Evolutionary conservation across 1,140 invertebrate species (phyloP).

Genomic region (Drosophila arawakana): DNA sequence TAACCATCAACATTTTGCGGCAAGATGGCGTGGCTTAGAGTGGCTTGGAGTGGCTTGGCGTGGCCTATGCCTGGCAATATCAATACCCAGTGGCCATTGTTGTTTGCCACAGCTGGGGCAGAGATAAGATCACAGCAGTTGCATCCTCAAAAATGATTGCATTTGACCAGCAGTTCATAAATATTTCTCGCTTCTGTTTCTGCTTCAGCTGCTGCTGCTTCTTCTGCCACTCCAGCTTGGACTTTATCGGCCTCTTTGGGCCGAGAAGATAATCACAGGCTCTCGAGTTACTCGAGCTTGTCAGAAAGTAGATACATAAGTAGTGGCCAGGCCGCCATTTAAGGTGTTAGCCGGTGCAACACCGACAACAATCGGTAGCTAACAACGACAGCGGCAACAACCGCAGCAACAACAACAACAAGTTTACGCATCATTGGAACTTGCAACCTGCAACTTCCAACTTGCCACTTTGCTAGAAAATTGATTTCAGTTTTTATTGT

Average conservation of each 20-base stretch:
- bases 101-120: slow-evolving; percentile 3
- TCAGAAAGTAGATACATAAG: slow-evolving; percentile 23
- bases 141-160: slow-evolving; percentile 68
- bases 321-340: slow-evolving; percentile 60
- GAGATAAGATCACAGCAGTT: slow-evolving; percentile 36
- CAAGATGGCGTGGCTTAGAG: slow-evolving; percentile 43
- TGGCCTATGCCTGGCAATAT: slow-evolving; percentile 38
- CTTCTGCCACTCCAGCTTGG: slow-evolving; percentile 10
- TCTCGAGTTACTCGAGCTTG: slow-evolving; percentile 72
- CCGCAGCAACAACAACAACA: slow-evolving; percentile 43
- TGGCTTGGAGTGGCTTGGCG: slow-evolving; percentile 37
- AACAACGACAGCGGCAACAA: slow-evolving; percentile 19
- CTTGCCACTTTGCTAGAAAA: slow-evolving; percentile 61
- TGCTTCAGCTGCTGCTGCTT: slow-evolving; percentile 33
- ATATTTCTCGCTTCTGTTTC: slow-evolving; percentile 69
- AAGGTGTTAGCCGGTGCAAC: slow-evolving; percentile 67
- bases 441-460: slow-evolving; percentile 32
- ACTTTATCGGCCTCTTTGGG: background rate
- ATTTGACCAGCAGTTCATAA: slow-evolving; percentile 71
- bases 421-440: slow-evolving; percentile 73
- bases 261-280: slow-evolving; percentile 71
- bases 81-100: slow-evolving; percentile 38
- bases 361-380: slow-evolving; percentile 47
- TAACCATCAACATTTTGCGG: slow-evolving; percentile 24
- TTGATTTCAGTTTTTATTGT: slow-evolving; percentile 80